Evolutionary conservation across 2,113 vertebrate genomes (phyloP).

Genomic region (Ranitomeya variabilis): DNA sequence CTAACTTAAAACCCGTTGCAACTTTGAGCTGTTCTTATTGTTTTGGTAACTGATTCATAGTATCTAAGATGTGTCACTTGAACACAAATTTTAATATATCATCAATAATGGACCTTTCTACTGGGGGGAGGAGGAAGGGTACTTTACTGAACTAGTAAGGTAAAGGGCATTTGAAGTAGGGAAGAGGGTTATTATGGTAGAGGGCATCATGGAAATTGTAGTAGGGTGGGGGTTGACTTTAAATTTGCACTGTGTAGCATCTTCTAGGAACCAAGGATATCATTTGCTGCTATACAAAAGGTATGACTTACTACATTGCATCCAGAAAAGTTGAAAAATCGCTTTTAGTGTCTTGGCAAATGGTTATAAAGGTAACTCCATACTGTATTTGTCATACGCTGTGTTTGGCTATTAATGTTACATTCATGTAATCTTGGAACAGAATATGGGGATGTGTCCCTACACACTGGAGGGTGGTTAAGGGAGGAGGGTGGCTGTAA

Average conservation of each 20-base stretch:
- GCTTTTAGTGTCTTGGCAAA: neutral
- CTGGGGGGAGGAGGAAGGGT: too few relatives aligned
- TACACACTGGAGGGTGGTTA: neutral
- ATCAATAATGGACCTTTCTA: neutral
- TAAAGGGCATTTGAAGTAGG: too few relatives aligned
- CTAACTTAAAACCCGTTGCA: neutral
- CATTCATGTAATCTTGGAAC: too few relatives aligned
- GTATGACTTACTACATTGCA: neutral
- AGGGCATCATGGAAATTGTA: neutral
- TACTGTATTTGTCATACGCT: neutral
- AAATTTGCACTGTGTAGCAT: conserved; percentile 28
- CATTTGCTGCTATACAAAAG: neutral
- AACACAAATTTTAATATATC: too few relatives aligned
- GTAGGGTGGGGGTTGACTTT: neutral
- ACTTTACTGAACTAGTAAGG: too few relatives aligned
- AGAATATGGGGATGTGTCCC: neutral
- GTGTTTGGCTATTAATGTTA: neutral
- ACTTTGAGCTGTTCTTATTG: neutral
- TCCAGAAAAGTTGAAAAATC: neutral
- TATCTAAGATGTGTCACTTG: neutral
- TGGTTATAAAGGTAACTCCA: neutral
- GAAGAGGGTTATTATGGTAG: too few relatives aligned
- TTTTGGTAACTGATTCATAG: neutral
- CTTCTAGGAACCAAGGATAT: conserved; percentile 34
- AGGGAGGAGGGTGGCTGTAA: neutral